Evolutionary conservation across 2,888 invertebrate genomes (phyloP), one percentile per base, ranked within the genome.

Genomic region (Chelonus formosanus): DNA sequence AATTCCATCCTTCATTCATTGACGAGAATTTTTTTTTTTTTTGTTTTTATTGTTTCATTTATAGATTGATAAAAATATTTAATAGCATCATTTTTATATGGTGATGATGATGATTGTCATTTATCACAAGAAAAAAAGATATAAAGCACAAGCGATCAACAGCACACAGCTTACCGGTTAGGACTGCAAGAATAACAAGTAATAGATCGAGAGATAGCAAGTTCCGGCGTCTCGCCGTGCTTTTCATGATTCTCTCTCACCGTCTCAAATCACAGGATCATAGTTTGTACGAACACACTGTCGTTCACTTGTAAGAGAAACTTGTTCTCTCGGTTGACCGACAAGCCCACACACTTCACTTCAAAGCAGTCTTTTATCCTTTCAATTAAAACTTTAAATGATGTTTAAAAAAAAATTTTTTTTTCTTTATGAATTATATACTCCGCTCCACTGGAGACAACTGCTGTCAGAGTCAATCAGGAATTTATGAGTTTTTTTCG

Each of bases 81-180:
- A 20, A 20, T 20, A 20, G 20, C 20, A n/a, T 44, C 7, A 44
- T 44, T 44, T 20, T 20, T 20, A 20, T 20, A 20, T 20, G 20
- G 20, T 20, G 20, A 20, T 20, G 20, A 20, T 20, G 20, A 20
- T 20, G 20, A 20, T 20, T 20, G 20, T 20, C 20, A 20, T 20
- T 20, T 20, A 20, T 20, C n/a, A 44, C 44, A 48, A 48, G n/a
- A 48, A 48, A 48, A 48, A 47, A 47, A n/a, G 3, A 48, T 32
- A 53, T 53, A 43, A 52, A 52, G 50, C 52, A 63, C 45, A 20
- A 53, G 47, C 47, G 47, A 54, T 55, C 36, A 63, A 48, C 56
- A 20, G 20, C 20, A 20, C 45, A 54, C 32, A 55, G 71, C 82
- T 82, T 82, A 82, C 82, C 82, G 75, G 75, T 76, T 68, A 77